These are phyloP conservation scores for Electrona antarctica DNA, from an alignment of 2,113 vertebrate species.

Conservation along the genomic window DNA sequence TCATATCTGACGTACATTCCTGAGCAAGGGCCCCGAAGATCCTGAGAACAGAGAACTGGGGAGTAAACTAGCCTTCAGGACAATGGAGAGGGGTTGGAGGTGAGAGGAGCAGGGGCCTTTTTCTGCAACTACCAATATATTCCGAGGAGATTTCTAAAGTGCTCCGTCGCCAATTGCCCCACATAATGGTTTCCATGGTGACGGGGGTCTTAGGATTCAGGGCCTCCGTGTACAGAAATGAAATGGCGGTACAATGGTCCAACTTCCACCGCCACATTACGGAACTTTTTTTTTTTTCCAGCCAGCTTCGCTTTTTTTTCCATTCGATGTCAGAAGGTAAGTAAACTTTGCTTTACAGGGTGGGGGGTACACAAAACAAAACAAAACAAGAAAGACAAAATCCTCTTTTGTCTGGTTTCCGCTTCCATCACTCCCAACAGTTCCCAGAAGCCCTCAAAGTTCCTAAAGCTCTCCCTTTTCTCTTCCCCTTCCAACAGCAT, in stretches of 20 bases:
- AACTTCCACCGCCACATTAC: constrained; percentile 55
- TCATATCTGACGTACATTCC: constrained; percentile 47
- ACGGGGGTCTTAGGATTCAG: constrained; percentile 54
- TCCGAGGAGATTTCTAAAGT: constrained; percentile 72
- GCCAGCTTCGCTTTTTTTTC: constrained; percentile 15
- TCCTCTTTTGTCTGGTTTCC: constrained; percentile 40
- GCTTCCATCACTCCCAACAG: constrained; percentile 26
- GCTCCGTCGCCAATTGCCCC: constrained; percentile 63
- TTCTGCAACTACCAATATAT: constrained; percentile 65
- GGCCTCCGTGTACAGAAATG: constrained; percentile 51
- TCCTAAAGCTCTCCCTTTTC: constrained; percentile 41
- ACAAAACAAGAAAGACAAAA: constrained; percentile 28
- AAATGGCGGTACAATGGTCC: constrained; percentile 62
- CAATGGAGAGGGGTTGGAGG: constrained; percentile 61
- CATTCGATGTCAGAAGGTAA: constrained; percentile 55
- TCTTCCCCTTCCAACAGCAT: constrained; percentile 39
- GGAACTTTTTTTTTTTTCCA: constrained; percentile 51
- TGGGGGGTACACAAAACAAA: too few species aligned
- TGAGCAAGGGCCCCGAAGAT: constrained; percentile 45
- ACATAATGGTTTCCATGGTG: constrained; percentile 80
- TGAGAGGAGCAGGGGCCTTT: constrained; percentile 54
- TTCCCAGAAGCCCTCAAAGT: constrained; percentile 52
- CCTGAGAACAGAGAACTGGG: constrained; percentile 43
- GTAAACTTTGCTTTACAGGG: constrained; percentile 47
- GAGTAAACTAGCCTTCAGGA: constrained; percentile 47